Conservation (phyloP, 2,797 vertebrate species). For the Gallinago nigripennis region DNA sequence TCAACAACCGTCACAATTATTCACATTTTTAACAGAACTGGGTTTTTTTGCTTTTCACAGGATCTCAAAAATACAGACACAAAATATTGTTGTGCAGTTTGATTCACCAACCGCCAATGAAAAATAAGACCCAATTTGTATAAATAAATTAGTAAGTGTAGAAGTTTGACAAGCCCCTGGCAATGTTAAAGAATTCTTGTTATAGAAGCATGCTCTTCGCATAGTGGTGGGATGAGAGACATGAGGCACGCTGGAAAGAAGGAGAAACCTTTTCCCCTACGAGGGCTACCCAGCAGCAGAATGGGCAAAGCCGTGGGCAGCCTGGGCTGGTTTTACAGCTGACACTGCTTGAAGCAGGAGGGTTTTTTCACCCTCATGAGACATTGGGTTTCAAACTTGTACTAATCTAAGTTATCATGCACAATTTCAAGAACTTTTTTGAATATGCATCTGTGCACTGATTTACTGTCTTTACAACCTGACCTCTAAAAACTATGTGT, state of each 20-base stretch:
- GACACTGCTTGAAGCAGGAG: neutral
- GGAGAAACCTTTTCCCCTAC: neutral
- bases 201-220: neutral
- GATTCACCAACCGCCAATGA: neutral
- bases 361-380: neutral
- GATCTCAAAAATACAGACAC: neutral
- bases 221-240: neutral
- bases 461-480: neutral
- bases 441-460: neutral
- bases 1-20: neutral
- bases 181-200: neutral
- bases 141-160: neutral
- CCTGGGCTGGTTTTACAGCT: neutral
- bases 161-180: neutral
- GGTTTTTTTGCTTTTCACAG: neutral
- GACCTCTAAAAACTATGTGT: neutral
- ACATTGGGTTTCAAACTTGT: neutral
- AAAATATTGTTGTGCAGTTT: neutral
- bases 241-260: neutral
- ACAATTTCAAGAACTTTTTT: neutral
- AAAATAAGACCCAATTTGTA: neutral
- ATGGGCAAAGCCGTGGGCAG: neutral
- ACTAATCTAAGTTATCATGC: neutral
- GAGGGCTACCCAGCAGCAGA: neutral
- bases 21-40: neutral